Conservation (phyloP, 2,888 invertebrate genomes). For the Rutpela maculata region DNA sequence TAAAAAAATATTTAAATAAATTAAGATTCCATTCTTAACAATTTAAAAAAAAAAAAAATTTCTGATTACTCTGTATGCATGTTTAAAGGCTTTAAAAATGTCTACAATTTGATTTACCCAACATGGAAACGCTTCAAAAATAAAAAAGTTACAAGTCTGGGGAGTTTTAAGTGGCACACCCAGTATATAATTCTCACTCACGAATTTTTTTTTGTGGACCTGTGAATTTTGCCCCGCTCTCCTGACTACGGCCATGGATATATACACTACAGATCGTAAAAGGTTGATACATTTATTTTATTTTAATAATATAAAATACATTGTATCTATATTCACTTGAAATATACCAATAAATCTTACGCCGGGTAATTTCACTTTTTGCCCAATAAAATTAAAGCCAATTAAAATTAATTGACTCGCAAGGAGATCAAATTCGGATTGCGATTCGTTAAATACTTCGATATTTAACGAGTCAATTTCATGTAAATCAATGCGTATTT, state of each 20-base stretch:
- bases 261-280: neutral
- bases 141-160: no score
- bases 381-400: neutral
- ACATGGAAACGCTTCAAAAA: no score
- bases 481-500: neutral
- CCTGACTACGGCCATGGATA: neutral
- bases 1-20: no score
- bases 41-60: no score
- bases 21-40: no score
- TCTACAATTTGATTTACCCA: no score
- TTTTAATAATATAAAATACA: slow-evolving; percentile 7
- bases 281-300: neutral
- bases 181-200: no score
- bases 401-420: slow-evolving; percentile 1
- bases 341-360: neutral
- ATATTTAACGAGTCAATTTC: slow-evolving; percentile 3
- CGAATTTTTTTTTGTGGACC: no score
- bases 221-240: no score
- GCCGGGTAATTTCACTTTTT: neutral
- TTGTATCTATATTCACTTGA: neutral
- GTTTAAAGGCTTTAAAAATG: no score
- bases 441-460: neutral
- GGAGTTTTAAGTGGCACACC: no score
- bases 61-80: no score
- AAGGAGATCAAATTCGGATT: neutral